Conservation (phyloP, 2,113 vertebrate species). For the Austrofundulus limnaeus region DNA sequence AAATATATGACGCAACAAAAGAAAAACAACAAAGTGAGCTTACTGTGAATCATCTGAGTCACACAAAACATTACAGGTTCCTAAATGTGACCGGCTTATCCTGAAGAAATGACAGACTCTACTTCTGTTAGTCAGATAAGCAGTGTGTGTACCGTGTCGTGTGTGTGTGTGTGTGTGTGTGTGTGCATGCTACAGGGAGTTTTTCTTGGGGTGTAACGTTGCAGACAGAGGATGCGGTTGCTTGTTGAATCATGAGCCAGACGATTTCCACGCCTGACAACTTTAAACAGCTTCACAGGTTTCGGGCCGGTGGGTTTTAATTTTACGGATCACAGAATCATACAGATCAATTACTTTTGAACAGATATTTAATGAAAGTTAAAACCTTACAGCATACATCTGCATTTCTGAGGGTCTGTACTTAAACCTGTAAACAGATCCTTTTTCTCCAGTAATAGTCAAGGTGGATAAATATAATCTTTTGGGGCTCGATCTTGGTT, state of each 20-base stretch:
- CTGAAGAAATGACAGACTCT: neutral
- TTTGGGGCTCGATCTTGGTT: neutral
- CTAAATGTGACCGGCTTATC: neutral
- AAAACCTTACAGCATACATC: neutral
- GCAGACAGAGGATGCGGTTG: conserved; percentile 42
- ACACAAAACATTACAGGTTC: conserved; percentile 16
- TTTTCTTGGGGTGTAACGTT: conserved; percentile 47
- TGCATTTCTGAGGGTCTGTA: no score
- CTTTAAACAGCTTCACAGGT: neutral
- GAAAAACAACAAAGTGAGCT: neutral
- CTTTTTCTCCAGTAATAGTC: neutral
- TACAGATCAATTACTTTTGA: neutral
- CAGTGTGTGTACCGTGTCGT: no score
- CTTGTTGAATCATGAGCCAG: conserved; percentile 53
- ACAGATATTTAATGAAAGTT: neutral
- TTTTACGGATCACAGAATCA: neutral
- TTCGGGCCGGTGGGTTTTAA: neutral
- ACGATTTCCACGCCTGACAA: conserved; percentile 16
- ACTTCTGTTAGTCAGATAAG: neutral
- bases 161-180: conserved; percentile 5
- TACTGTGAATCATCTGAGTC: conserved; percentile 21
- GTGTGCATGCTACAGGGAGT: conserved; percentile 26
- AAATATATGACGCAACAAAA: neutral
- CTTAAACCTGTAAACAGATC: neutral
- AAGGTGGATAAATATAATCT: neutral